Base-by-base conservation (phyloP, 2,113 vertebrate species). In the Cryptotis parvus region DNA sequence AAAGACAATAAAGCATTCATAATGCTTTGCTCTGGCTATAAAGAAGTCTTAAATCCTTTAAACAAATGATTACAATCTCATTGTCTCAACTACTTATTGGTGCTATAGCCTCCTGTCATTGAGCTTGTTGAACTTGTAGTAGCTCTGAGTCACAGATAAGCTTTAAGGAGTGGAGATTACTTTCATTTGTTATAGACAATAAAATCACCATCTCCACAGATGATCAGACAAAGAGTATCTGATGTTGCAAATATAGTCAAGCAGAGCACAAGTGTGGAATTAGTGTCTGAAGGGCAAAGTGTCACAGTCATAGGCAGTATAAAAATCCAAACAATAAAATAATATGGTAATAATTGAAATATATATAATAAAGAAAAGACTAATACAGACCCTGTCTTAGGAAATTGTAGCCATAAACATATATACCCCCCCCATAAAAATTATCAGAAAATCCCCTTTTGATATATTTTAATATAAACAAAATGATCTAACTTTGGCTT, bases 1-100 rank as follows among this genome's bases (percentile, higher is more conserved):
- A 70, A 95, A 97, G 83, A 79, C 82, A 97, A 95, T 97, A 96
- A 97, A 97, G 96, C 68, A 81, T 87, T 96, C 96, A 91, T 95
- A 96, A 96, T 91, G 78, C 73, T 92, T 96, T 83, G 37, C 58
- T 96, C 63, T 94, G 73, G 86, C 94, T 93, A 80, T 96, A 97
- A 98, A 96, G 94, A 94, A 69, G 94, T 86, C 91, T 31, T 98
- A 97, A 98, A 98, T 98, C 96, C 97, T 97, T 97, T 97, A 98
- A 98, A 98, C 95, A 98, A 98, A 98, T 97, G 90, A 81, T 97
- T 98, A 94, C 90, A 97, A 97, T 97, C 97, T 98, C 96, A 98
- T 97, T 98, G 97, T 98, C 92, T 98, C 96, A 95, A 98, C 96
- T 98, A 49, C 92, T 97, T 92, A 86, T 96, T 96, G 91, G 87